Base-by-base conservation (phyloP, 2,113 vertebrate species). In the Callaeas wilsoni region DNA sequence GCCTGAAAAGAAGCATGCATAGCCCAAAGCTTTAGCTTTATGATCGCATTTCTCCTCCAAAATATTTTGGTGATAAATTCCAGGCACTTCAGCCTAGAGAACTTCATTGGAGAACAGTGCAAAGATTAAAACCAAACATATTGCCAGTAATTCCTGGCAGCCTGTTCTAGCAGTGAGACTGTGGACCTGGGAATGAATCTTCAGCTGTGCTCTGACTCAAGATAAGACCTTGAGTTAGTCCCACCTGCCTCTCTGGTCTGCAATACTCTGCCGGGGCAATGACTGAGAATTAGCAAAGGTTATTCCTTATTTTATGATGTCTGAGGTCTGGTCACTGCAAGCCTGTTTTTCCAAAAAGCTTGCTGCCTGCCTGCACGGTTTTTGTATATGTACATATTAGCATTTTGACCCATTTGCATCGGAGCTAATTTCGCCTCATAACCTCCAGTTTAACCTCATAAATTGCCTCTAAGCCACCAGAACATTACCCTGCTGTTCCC, bases 11-110 rank as follows among this genome's bases (percentile, higher is more conserved):
- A 84, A 91, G 81, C 46, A 57, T 20, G 46, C 74, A 63, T 69
- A 87, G 87, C 91, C 78, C 91, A 95, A 71, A 95, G 91, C 78
- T 91, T 67, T 46, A 62, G 67, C 82, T 96, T 96, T 94, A 94
- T 93, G 74, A 93, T 87, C 42, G 37, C 50, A n/a, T 76, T 94
- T 93, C 67, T 70, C 93, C 82, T 93, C 81, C 96, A 92, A 97
- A 97, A 96, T 97, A 97, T 80, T 95, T 97, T 96, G 94, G 97
- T 97, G 98, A 97, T 95, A 98, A 97, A 97, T 98, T 98, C 98
- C 98, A 98, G 97, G 97, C 96, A 95, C 83, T 89, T 94, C 97
- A 96, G 97, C 97, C 97, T 95, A 96, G 94, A 98, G 79, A 90
- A 98, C 76, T 89, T 92, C 97, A 96, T 97, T 94, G 96, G 89